Conservation (phyloP, 2,888 invertebrate species). For the Clunio marinus region DNA sequence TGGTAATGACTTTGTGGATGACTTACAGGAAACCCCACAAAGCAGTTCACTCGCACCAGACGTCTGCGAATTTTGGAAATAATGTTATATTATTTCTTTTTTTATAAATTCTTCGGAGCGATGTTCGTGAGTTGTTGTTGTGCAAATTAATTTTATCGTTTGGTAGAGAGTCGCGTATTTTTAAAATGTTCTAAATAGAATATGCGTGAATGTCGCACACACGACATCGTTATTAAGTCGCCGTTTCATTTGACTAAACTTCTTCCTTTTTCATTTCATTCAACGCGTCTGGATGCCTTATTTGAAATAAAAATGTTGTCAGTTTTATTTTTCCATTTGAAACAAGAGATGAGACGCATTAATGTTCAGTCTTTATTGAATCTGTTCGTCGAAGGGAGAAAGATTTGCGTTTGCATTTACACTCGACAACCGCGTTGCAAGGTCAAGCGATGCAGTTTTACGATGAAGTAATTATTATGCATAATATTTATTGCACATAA, state of each 20-base stretch:
- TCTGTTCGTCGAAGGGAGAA: background rate
- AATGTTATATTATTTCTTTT: too few species aligned
- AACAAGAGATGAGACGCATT: background rate
- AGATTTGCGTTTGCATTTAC: slow-evolving; percentile 18
- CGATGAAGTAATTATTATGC: slow-evolving; percentile 38
- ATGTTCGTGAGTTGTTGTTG: too few species aligned
- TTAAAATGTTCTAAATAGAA: background rate
- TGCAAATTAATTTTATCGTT: background rate
- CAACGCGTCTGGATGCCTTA: background rate
- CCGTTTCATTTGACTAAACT: background rate
- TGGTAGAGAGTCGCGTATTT: background rate
- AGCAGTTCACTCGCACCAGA: slow-evolving; percentile 25
- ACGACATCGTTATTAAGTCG: background rate
- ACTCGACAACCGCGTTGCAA: slow-evolving; percentile 14
- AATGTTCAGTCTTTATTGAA: slow-evolving; percentile 3
- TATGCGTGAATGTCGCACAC: background rate
- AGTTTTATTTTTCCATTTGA: too few species aligned
- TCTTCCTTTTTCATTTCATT: background rate
- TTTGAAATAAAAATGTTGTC: background rate
- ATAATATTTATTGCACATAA: slow-evolving; percentile 34
- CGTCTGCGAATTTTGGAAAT: slow-evolving; percentile 22
- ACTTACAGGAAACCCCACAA: slow-evolving; percentile 25
- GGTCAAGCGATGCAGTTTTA: slow-evolving; percentile 31
- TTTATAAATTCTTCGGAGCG: too few species aligned
- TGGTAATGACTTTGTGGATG: slow-evolving; percentile 13